Evolutionary conservation across 2,888 invertebrate species (phyloP).

Genomic region (Cremastinae sp.): DNA sequence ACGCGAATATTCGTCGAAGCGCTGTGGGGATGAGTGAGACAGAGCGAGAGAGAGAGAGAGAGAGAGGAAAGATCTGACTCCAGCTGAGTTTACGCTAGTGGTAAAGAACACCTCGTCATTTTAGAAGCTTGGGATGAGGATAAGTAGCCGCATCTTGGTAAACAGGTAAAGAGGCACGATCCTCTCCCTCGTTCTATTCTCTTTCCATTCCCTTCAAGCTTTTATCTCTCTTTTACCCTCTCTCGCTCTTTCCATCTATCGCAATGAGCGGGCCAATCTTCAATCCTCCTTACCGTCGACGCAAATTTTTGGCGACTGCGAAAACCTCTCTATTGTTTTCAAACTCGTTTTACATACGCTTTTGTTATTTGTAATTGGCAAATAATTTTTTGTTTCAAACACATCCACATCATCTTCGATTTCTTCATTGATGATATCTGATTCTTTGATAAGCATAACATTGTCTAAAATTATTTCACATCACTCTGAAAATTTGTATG

Average conservation of each 20-base stretch:
- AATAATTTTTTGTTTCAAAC: no score
- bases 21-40: conserved; percentile 10
- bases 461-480: no score
- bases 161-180: conserved; percentile 73
- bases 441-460: no score
- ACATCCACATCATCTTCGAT: no score
- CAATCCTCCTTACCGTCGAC: neutral
- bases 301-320: neutral
- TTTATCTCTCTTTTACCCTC: conserved; percentile 11
- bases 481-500: no score
- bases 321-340: no score
- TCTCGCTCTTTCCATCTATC: conserved; percentile 14
- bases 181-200: conserved; percentile 46
- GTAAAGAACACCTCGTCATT: conserved; percentile 63
- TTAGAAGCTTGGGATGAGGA: conserved; percentile 65
- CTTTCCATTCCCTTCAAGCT: conserved; percentile 18
- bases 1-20: conserved; percentile 45
- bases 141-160: conserved; percentile 73
- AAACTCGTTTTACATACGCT: no score
- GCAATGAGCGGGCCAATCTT: conserved; percentile 12
- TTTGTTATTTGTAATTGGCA: no score
- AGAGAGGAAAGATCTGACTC: neutral
- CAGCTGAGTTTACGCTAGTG: conserved; percentile 23
- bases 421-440: no score
- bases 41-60: conserved; percentile 2